These are phyloP conservation scores for Sycophila texana DNA, from an alignment of 2,888 invertebrate species.

Conservation along the genomic window DNA sequence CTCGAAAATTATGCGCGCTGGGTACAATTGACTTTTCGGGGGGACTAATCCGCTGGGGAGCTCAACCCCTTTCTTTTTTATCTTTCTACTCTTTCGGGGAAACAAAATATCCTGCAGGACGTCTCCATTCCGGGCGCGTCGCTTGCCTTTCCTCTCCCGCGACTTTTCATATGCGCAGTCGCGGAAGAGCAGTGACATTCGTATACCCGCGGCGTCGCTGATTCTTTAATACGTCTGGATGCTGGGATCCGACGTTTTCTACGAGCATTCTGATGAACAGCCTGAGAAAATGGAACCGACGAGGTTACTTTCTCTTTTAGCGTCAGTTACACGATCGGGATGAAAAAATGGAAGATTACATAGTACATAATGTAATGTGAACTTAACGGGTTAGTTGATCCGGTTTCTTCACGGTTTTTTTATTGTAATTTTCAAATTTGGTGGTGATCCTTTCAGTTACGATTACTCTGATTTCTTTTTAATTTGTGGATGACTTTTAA, in stretches of 20 bases:
- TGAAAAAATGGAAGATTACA: no score
- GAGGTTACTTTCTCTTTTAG: no score
- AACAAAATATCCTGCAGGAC: conserved; percentile 9
- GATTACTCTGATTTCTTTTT: no score
- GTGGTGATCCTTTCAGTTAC: no score
- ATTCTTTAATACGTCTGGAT: conserved; percentile 26
- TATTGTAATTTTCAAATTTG: no score
- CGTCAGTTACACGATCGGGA: no score
- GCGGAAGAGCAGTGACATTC: background rate
- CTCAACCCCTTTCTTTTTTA: conserved; percentile 20
- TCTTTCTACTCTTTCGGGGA: conserved; percentile 4
- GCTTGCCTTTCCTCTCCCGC: background rate
- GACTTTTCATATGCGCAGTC: background rate
- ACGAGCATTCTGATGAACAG: no score
- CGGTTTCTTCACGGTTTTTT: no score
- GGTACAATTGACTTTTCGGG: conserved; percentile 32
- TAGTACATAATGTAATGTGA: no score
- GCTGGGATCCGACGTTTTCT: background rate
- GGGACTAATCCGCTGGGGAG: conserved; percentile 27
- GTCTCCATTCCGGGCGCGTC: conserved; percentile 10
- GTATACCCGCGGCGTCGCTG: background rate
- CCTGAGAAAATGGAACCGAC: no score
- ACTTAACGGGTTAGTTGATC: no score
- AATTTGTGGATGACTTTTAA: no score
- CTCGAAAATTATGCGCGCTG: conserved; percentile 36